Base-by-base conservation (phyloP, 2,888 invertebrate species). In the Spodoptera exigua region DNA sequence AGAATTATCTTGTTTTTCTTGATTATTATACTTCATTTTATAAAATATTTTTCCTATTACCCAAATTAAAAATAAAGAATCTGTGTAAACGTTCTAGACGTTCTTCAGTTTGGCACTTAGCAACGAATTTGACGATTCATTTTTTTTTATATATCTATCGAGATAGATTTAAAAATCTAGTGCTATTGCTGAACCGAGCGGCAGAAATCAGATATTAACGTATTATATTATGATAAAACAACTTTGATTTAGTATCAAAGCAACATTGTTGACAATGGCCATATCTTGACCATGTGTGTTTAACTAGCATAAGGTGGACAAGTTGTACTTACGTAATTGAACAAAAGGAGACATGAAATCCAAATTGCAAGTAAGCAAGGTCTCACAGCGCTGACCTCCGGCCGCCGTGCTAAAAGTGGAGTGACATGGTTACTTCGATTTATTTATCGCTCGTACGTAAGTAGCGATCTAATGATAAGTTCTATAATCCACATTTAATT, bases 281-380 rank as follows among this genome's bases (percentile, higher is more conserved):
- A 65, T 76, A 70, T 55, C 66, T 75, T 61, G 80, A 63, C 79
- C 83, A 74, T 85, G 79, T 85, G 79, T 77, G 72, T 61, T 59
- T 76, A 85, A 76, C 78, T 81, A 73, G 85, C 67, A 69, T 85
- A 86, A 87, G 84, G 87, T 85, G 78, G 86, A 86, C 86, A 79
- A 82, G 82, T 84, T 76, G 72, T 75, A 57, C 43, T 75, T 81
- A 81, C 78, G 80, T 81, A 82, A 83, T 75, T 81, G 74, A 81
- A 87, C 83, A 81, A 85, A 85, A 85, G 81, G 82, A 77, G 81
- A 80, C 75, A 85, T 82, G 80, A 80, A 79, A 77, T 80, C 80
- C 80, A 77, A 88, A 88, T 86, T 79, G 84, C 81, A 73, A 81
- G 73, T 76, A 51, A 63, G 74, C 85, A 82, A 86, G 86, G 87